Evolutionary conservation across 2,888 invertebrate species (phyloP), one percentile per base, ranked within the genome.

Genomic region (Drosophila rubida): DNA sequence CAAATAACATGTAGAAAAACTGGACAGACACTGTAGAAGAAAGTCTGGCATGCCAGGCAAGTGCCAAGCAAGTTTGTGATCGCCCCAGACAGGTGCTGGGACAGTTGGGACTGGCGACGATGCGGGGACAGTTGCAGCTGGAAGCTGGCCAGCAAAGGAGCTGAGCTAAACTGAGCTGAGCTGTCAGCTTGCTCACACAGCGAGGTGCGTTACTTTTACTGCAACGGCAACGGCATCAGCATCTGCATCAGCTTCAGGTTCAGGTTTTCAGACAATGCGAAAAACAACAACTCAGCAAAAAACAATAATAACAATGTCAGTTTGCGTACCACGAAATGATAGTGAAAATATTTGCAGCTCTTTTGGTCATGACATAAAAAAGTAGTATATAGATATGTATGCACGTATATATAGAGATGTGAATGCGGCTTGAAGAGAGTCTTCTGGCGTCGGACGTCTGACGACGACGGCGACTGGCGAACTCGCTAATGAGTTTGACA

Each of bases 131-230:
- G 49, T 22, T 49, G 49, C n/a, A 4, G 41, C 46, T 14, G 35
- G 19, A 16, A 50, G 68, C 32, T 32, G 35, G 35, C 60, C 73
- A 71, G 71, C 71, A 64, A 75, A 75, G 75, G 70, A 77, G 70
- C 72, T 32, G 19, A 19, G 32, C 32, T 32, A n/a, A n/a, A n/a
- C 72, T 66, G 67, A 37, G 35, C 14, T 37, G 35, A 37, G 35
- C 68, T 60, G 79, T 73, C 75, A 73, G 73, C 57, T 73, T 76
- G 77, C 69, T 62, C 60, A 46, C 60, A 46, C 42, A 13, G 65
- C 73, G 82, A 82, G 80, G 81, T 85, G 83, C 81, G 69, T 85
- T 85, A 85, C 81, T 82, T 82, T 82, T 82, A 85, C 82, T 82
- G 81, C 14, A 13, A 37, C 51, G 13, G 27, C 27, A 4, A 9